These are phyloP conservation scores for Drosophila bocki DNA, from an alignment of 1,140 invertebrate genomes.

Conservation along the genomic window DNA sequence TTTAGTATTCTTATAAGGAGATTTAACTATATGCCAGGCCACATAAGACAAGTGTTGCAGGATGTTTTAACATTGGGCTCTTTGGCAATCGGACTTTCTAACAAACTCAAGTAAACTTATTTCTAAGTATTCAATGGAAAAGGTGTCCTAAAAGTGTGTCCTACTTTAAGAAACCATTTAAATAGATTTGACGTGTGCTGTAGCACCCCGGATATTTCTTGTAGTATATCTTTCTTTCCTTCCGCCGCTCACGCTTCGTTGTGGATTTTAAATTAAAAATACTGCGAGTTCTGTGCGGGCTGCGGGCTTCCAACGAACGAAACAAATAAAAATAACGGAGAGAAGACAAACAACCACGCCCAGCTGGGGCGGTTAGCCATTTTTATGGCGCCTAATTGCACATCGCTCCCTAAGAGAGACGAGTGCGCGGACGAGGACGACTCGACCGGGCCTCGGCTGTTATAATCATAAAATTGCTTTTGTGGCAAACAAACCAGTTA, in stretches of 20 bases:
- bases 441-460: slow-evolving; percentile 73
- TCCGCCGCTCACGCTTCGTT: slow-evolving; percentile 56
- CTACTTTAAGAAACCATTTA: neutral
- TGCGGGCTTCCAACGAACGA: slow-evolving; percentile 37
- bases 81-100: no score
- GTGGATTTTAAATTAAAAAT: slow-evolving; percentile 81
- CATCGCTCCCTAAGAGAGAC: slow-evolving; percentile 43
- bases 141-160: neutral
- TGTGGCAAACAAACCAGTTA: slow-evolving; percentile 83
- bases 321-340: slow-evolving; percentile 50
- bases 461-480: slow-evolving; percentile 85
- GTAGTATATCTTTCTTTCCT: slow-evolving; percentile 19
- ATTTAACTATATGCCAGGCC: no score
- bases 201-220: slow-evolving; percentile 1
- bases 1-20: no score
- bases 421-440: neutral
- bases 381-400: slow-evolving; percentile 84
- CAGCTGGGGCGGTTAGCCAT: slow-evolving; percentile 72
- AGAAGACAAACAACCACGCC: slow-evolving; percentile 77
- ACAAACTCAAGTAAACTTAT: neutral
- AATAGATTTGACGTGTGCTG: neutral
- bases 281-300: slow-evolving; percentile 60
- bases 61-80: no score
- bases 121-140: no score
- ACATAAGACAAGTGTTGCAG: no score